phyloP scores from a whole-genome alignment of 2,888 invertebrate species.

The Aphodius granarius region DNA sequence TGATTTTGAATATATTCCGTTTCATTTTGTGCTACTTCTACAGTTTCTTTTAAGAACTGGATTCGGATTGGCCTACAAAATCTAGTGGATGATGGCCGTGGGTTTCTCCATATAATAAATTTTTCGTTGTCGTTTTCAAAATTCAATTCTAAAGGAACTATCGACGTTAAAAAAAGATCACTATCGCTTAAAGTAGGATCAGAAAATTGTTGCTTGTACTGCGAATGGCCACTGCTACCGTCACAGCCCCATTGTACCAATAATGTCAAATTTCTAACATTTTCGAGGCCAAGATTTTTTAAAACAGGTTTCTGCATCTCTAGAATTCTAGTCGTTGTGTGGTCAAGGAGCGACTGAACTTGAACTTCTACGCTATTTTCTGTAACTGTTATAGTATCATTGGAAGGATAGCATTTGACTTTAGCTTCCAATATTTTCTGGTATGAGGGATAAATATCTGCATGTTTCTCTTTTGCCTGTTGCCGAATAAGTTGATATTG shows the following conservation, averaged over 20 bases:
- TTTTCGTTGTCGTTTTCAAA: not conserved
- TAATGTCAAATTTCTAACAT: not conserved
- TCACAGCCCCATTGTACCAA: conserved; percentile 23
- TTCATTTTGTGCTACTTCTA: conserved; percentile 18
- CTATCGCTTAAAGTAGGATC: conserved; percentile 26
- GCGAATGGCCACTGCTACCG: conserved; percentile 29
- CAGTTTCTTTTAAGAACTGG: conserved; percentile 27
- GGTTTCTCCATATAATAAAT: conserved; percentile 33
- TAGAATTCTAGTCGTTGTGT: not conserved
- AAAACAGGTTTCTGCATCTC: not conserved
- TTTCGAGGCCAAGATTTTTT: not conserved
- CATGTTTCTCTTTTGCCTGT: not conserved
- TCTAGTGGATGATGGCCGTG: conserved; percentile 31
- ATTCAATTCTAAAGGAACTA: conserved; percentile 30
- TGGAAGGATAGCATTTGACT: not conserved
- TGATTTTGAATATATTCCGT: no score
- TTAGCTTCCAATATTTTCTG: no score
- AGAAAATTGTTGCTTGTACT: conserved; percentile 27
- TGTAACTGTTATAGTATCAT: not conserved
- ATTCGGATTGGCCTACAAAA: conserved; percentile 33
- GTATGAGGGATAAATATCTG: not conserved
- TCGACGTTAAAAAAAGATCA: conserved; percentile 29
- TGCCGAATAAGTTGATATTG: not conserved
- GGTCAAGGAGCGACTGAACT: not conserved
- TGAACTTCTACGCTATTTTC: not conserved